These are phyloP conservation scores for Bothrops jararaca DNA, from an alignment of 2,113 vertebrate species.

Conservation along the genomic window DNA sequence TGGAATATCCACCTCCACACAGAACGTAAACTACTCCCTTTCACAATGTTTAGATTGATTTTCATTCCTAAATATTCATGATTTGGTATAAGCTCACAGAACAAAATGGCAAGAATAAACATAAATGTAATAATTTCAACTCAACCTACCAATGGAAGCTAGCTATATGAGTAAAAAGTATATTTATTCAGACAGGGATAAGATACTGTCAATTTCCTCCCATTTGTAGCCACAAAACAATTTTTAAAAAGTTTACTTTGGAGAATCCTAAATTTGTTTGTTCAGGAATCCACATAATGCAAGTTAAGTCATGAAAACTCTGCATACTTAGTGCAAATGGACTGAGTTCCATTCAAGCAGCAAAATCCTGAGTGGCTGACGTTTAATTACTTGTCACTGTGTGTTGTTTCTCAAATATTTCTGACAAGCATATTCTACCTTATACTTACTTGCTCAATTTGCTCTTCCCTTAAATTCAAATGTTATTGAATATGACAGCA, in stretches of 20 bases:
- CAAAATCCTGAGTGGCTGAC: neutral
- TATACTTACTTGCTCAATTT: constrained; percentile 3
- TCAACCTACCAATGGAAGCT: neutral
- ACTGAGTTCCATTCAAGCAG: neutral
- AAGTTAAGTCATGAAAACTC: neutral
- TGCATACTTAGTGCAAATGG: neutral
- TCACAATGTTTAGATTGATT: neutral
- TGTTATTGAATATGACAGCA: neutral
- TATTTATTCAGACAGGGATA: neutral
- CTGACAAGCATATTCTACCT: neutral
- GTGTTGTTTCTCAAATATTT: neutral
- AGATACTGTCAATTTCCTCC: neutral
- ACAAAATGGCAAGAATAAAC: neutral
- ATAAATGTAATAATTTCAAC: neutral
- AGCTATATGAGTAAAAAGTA: constrained; percentile 34
- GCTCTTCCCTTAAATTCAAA: constrained; percentile 18
- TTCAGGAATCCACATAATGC: neutral
- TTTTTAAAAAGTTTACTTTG: neutral
- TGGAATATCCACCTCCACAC: neutral
- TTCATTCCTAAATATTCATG: neutral
- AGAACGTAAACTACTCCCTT: neutral
- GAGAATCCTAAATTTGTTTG: neutral
- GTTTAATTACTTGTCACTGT: neutral
- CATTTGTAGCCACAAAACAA: neutral
- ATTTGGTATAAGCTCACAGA: neutral